Evolutionary conservation across 1,140 invertebrate genomes (phyloP).

Genomic region (Monochamus saltuarius): DNA sequence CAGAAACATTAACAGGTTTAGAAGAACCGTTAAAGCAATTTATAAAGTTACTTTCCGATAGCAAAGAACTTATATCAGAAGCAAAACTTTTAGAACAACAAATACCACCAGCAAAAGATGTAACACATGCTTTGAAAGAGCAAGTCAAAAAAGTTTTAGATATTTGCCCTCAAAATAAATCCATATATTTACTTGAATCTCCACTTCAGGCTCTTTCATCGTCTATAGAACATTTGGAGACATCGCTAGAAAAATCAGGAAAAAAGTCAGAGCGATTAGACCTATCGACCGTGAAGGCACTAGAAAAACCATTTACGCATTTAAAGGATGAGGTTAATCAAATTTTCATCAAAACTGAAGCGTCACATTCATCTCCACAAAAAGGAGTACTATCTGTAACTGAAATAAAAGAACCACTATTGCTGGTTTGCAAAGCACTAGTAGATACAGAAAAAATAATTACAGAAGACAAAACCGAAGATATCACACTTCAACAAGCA

Average conservation of each 20-base stretch:
- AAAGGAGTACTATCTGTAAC: background rate
- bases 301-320: too few relatives aligned
- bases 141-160: too few relatives aligned
- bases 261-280: background rate
- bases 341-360: background rate
- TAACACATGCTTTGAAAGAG: too few relatives aligned
- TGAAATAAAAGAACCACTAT: background rate
- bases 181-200: background rate
- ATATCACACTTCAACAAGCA: slow-evolving; percentile 1
- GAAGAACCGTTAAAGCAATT: too few relatives aligned
- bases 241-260: background rate
- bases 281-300: too few relatives aligned
- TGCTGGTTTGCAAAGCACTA: background rate
- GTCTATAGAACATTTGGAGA: too few relatives aligned
- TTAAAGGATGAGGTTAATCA: background rate
- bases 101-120: too few relatives aligned
- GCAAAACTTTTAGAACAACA: too few relatives aligned
- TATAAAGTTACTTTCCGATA: too few relatives aligned
- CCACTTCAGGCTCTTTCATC: too few relatives aligned
- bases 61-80: too few relatives aligned
- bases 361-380: background rate
- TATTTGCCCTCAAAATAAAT: background rate
- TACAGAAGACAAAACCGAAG: background rate
- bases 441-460: background rate
- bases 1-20: too few relatives aligned